These are phyloP conservation scores for Urocynchramus pylzowi DNA, from an alignment of 2,113 vertebrate genomes.

Conservation along the genomic window DNA sequence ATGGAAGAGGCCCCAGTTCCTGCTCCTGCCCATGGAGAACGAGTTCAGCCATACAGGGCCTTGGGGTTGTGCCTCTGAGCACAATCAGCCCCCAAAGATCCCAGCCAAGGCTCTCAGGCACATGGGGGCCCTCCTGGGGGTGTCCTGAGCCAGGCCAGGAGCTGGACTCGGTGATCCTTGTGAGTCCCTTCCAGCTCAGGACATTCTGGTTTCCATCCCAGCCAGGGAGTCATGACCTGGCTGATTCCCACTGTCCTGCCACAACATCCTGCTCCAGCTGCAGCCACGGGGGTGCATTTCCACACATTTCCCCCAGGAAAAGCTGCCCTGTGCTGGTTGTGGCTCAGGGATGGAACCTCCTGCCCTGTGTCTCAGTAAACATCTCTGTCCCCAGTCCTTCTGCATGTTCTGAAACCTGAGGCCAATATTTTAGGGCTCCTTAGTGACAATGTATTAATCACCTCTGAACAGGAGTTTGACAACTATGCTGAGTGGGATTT, in stretches of 20 bases:
- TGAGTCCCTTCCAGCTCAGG: not conserved
- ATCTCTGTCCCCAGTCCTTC: not conserved
- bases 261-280: not conserved
- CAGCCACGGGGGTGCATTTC: not conserved
- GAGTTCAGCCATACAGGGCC: not conserved
- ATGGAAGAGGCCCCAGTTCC: not conserved
- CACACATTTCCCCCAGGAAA: not conserved
- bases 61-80: not conserved
- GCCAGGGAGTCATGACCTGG: not conserved
- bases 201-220: not conserved
- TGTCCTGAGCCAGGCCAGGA: not conserved
- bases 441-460: not conserved
- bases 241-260: not conserved
- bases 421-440: not conserved
- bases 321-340: not conserved
- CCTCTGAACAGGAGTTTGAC: slow-evolving; percentile 89
- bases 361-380: not conserved
- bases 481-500: slow-evolving; percentile 99
- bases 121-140: too few species aligned
- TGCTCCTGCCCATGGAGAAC: not conserved
- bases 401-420: not conserved
- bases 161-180: not conserved
- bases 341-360: not conserved
- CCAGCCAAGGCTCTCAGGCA: not conserved
- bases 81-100: not conserved